Evolutionary conservation across 2,113 vertebrate species (phyloP).

Genomic region (Dicrurus megarhynchus): DNA sequence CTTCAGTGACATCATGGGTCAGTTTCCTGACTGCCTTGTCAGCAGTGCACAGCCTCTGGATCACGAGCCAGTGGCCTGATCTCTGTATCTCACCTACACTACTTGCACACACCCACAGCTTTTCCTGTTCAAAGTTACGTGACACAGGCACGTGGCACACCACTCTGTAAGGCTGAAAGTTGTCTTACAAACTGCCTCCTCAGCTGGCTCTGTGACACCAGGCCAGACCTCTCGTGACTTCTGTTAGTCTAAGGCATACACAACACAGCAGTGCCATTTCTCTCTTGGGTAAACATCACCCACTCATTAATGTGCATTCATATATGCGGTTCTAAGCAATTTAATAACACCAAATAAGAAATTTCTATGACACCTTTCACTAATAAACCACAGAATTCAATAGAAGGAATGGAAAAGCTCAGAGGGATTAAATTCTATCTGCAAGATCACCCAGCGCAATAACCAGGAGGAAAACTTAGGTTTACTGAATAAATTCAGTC

Average conservation of each 20-base stretch:
- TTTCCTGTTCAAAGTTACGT: fast-evolving
- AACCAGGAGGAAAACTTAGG: background rate
- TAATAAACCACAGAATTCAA: background rate
- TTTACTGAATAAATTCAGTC: background rate
- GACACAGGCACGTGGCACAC: background rate
- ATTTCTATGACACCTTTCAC: background rate
- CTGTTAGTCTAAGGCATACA: background rate
- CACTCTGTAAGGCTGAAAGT: background rate
- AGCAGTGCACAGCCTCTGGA: background rate
- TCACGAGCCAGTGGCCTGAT: background rate
- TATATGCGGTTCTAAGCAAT: background rate
- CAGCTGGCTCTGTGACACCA: background rate
- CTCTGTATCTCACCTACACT: background rate
- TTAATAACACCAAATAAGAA: background rate
- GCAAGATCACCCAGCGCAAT: background rate
- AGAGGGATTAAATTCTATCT: background rate
- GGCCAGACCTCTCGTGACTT: background rate
- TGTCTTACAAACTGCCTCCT: background rate
- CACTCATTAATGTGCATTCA: background rate
- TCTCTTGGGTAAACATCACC: background rate
- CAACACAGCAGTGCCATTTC: background rate
- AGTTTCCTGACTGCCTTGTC: background rate
- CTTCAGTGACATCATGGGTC: background rate
- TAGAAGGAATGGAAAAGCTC: background rate
- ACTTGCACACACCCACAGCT: background rate